Percentiles rank a stretch among this genome's conserved stretches.
Conservation (phyloP, 2,888 invertebrate genomes). For the Dryobota labecula region DNA sequence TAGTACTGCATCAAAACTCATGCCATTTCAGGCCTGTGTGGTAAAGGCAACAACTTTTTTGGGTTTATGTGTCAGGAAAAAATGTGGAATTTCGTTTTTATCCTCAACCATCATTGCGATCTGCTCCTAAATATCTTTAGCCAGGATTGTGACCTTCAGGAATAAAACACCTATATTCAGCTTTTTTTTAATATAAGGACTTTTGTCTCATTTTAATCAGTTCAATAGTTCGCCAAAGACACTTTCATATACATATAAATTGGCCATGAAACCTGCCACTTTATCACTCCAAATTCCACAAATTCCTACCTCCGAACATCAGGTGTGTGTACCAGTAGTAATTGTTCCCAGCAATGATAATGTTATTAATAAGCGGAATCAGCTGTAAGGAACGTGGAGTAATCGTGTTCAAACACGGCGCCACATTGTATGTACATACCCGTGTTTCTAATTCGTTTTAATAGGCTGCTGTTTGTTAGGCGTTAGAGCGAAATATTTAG, state of each 20-base stretch:
- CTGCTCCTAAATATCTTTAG: not conserved
- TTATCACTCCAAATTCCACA: slow-evolving; percentile 16
- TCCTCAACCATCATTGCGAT: not conserved
- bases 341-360: slow-evolving; percentile 39
- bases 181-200: no score
- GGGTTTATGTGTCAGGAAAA: not conserved
- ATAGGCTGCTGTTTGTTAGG: slow-evolving; percentile 24
- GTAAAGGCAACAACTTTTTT: not conserved
- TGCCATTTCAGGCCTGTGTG: not conserved
- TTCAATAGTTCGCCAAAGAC: not conserved
- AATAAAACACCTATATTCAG: not conserved
- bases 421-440: slow-evolving; percentile 28
- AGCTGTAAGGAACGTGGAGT: slow-evolving; percentile 40
- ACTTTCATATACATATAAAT: not conserved
- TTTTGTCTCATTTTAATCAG: not conserved
- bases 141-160: not conserved
- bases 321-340: slow-evolving; percentile 35
- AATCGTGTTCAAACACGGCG: slow-evolving; percentile 54
- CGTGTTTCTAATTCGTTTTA: slow-evolving; percentile 40
- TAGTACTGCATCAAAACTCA: not conserved
- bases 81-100: not conserved
- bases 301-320: slow-evolving; percentile 12
- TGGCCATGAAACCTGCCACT: not conserved
- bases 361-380: slow-evolving; percentile 56
- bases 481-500: not conserved